These are phyloP conservation scores for Bembecia ichneumoniformis DNA, from an alignment of 2,888 invertebrate genomes.

Conservation along the genomic window DNA sequence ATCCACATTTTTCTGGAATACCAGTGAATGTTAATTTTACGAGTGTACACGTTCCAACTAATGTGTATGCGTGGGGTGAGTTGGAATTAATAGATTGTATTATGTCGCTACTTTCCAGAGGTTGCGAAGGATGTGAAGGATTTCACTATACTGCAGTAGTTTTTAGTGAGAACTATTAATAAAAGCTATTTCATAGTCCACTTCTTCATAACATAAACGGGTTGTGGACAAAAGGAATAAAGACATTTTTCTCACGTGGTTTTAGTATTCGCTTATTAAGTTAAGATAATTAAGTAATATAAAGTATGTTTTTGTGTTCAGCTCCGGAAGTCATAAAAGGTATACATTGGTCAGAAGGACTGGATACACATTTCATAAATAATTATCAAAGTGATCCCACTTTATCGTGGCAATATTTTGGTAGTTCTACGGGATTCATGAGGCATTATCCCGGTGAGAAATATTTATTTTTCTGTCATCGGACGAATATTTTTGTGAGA, in stretches of 20 bases:
- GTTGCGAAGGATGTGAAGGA: too few relatives aligned
- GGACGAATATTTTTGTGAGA: not conserved
- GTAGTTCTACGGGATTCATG: slow-evolving; percentile 97
- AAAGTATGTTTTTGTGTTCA: slow-evolving; percentile 28
- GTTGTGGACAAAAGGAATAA: too few relatives aligned
- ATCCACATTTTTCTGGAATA: slow-evolving; percentile 84
- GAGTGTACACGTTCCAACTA: slow-evolving; percentile 95
- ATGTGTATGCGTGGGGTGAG: slow-evolving; percentile 91
- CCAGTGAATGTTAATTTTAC: slow-evolving; percentile 84
- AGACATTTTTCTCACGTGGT: not conserved
- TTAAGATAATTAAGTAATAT: not conserved
- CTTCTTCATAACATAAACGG: too few relatives aligned
- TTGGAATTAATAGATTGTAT: slow-evolving; percentile 4
- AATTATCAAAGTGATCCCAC: slow-evolving; percentile 90
- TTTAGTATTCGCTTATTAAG: not conserved
- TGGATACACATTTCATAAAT: slow-evolving; percentile 90
- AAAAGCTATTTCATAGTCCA: too few relatives aligned
- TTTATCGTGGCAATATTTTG: slow-evolving; percentile 98
- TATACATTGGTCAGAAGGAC: slow-evolving; percentile 94
- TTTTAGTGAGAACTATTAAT: too few relatives aligned
- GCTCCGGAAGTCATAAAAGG: slow-evolving; percentile 90
- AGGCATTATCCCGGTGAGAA: slow-evolving; percentile 91
- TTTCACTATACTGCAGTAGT: not conserved
- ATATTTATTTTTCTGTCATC: not conserved
- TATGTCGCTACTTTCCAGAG: too few relatives aligned